Evolutionary conservation across 2,113 vertebrate species (phyloP).

Genomic region (Meleagris gallopavo): DNA sequence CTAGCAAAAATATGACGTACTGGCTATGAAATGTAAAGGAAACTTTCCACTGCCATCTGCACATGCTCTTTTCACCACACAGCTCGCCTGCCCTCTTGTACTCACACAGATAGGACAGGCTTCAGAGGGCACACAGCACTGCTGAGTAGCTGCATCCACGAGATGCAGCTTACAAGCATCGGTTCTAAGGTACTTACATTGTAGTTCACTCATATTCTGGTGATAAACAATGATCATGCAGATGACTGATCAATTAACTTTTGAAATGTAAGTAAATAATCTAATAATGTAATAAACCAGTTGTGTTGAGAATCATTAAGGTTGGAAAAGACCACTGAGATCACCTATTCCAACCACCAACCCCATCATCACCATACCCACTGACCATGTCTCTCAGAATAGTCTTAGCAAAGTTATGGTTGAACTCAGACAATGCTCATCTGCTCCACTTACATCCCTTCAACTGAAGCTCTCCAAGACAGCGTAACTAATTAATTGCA

Average conservation of each 20-base stretch:
- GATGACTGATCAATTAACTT: background rate
- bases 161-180: background rate
- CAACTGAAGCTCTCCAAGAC: background rate
- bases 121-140: background rate
- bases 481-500: background rate
- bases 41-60: slow-evolving; percentile 42
- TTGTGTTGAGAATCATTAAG: background rate
- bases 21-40: background rate
- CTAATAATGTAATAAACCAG: background rate
- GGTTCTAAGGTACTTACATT: background rate
- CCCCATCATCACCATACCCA: too few species aligned
- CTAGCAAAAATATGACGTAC: background rate
- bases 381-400: too few species aligned
- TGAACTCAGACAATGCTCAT: background rate
- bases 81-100: background rate
- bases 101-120: background rate
- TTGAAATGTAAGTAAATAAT: background rate
- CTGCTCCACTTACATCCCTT: background rate
- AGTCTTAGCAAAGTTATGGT: background rate
- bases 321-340: too few species aligned
- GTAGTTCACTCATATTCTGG: background rate
- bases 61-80: slow-evolving; percentile 15
- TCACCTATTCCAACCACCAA: too few species aligned
- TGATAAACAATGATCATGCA: background rate
- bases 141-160: background rate